These are phyloP conservation scores for Idaea biselata DNA, from an alignment of 2,888 invertebrate species.

Conservation along the genomic window DNA sequence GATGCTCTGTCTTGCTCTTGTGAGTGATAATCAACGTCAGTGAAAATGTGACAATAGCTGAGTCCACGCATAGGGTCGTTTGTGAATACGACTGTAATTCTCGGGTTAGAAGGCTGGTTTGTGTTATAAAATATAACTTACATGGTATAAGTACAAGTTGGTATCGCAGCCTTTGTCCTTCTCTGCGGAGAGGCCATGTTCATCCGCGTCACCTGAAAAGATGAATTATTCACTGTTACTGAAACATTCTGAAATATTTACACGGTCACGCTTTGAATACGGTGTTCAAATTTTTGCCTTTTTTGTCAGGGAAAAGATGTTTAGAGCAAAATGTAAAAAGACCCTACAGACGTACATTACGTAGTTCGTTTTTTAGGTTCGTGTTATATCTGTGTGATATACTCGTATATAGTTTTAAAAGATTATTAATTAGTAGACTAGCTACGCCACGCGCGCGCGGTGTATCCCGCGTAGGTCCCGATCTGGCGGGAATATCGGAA, in stretches of 20 bases:
- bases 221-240: slow-evolving; percentile 8
- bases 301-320: neutral
- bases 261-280: neutral
- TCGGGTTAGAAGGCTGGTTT: too few relatives aligned
- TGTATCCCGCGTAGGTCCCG: too few relatives aligned
- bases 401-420: too few relatives aligned
- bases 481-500: too few relatives aligned
- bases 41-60: too few relatives aligned
- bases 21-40: too few relatives aligned
- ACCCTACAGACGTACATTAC: neutral
- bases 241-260: neutral
- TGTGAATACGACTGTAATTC: too few relatives aligned
- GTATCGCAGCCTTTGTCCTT: slow-evolving; percentile 90
- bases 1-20: too few relatives aligned
- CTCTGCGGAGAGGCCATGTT: slow-evolving; percentile 82
- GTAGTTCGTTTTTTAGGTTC: neutral
- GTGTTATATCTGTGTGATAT: too few relatives aligned
- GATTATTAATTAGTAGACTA: too few relatives aligned
- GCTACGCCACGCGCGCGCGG: too few relatives aligned
- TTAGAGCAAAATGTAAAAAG: neutral
- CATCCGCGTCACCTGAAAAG: slow-evolving; percentile 84
- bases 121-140: slow-evolving; percentile 81
- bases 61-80: too few relatives aligned
- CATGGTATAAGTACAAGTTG: slow-evolving; percentile 92
- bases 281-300: neutral